These are phyloP conservation scores for Sebastes diaconus DNA, from an alignment of 2,797 vertebrate genomes.

Conservation along the genomic window DNA sequence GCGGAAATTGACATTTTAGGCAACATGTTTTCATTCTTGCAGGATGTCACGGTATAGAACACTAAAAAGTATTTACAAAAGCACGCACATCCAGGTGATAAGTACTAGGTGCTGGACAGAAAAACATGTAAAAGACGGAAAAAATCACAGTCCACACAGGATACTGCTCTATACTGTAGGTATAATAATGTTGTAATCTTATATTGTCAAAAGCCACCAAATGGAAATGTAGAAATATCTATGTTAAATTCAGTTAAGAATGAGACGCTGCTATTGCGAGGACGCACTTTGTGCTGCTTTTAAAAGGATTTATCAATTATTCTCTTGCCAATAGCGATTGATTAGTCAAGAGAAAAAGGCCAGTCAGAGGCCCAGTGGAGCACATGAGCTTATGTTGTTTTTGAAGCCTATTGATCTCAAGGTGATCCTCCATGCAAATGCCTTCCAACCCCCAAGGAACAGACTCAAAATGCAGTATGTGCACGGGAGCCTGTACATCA, in stretches of 20 bases:
- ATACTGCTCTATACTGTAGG: too few species aligned
- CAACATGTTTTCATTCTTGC: not conserved
- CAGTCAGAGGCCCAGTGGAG: not conserved
- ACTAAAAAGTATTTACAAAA: too few species aligned
- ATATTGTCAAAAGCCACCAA: too few species aligned
- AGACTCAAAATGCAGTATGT: not conserved
- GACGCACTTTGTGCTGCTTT: not conserved
- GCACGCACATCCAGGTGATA: too few species aligned
- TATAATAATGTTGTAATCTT: too few species aligned
- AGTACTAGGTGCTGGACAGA: too few species aligned
- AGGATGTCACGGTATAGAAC: not conserved
- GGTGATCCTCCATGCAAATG: conserved; percentile 6
- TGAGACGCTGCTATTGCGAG: not conserved
- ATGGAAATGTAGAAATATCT: too few species aligned
- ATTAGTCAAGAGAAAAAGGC: conserved; percentile 1
- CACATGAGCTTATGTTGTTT: not conserved
- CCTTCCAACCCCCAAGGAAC: not conserved
- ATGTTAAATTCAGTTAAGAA: not conserved
- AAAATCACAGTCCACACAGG: too few species aligned
- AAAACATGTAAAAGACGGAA: too few species aligned
- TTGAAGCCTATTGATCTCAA: conserved; percentile 22
- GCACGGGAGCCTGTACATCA: not conserved
- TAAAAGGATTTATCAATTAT: conserved; percentile 1
- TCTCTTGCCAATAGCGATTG: not conserved
- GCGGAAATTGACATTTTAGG: not conserved